phyloP scores from a whole-genome alignment of 2,113 vertebrate genomes.

The Eptesicus fuscus region DNA sequence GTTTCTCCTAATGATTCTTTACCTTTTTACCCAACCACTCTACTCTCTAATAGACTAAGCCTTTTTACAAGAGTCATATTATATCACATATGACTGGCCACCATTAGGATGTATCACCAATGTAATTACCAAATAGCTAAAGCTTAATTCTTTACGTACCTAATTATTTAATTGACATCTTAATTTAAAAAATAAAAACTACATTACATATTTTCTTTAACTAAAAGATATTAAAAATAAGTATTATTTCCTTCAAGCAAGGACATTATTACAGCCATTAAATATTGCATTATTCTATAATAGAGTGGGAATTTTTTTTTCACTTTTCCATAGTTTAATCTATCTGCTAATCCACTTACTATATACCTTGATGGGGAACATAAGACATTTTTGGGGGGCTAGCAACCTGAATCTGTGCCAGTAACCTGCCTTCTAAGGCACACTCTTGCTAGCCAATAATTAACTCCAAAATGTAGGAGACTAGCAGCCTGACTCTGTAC shows the following conservation, averaged over 20 bases:
- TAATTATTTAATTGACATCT: neutral
- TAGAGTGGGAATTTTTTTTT: neutral
- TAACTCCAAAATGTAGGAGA: too few relatives aligned
- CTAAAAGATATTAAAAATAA: neutral
- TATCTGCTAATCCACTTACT: neutral
- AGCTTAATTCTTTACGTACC: neutral
- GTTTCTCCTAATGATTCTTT: neutral
- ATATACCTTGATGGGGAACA: neutral
- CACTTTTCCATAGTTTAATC: neutral
- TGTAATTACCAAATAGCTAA: neutral
- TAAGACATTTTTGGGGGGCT: too few relatives aligned
- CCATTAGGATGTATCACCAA: neutral
- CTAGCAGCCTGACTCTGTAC: too few relatives aligned
- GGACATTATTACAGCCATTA: neutral
- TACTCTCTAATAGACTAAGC: neutral
- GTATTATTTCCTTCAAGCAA: neutral
- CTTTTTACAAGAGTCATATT: neutral
- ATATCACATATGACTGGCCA: neutral
- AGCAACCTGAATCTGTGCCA: too few relatives aligned
- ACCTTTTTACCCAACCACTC: neutral
- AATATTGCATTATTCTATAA: neutral
- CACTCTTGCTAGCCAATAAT: too few relatives aligned
- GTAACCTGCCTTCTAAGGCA: too few relatives aligned
- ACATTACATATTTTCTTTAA: neutral
- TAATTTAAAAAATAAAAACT: neutral